Evolutionary conservation across 1,140 invertebrate species (phyloP).

Genomic region (Drosophila suzukii): DNA sequence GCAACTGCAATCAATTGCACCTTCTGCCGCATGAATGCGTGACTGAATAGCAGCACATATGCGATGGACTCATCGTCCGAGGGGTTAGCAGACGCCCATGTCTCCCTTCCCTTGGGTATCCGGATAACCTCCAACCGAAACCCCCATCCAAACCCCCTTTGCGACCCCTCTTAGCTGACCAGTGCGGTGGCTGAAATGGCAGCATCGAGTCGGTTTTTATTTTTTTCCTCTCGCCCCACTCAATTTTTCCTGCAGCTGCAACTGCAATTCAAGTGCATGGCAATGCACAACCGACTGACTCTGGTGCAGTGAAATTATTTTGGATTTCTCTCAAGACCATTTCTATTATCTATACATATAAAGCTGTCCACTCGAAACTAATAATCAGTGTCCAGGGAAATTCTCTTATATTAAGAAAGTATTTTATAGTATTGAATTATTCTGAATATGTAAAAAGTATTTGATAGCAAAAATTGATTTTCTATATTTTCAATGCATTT

Average conservation of each 20-base stretch:
- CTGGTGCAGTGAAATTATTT: conserved; percentile 6
- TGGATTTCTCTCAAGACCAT: too few relatives aligned
- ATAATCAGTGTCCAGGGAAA: too few relatives aligned
- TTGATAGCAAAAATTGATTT: too few relatives aligned
- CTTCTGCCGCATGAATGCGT: conserved; percentile 73
- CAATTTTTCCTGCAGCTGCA: conserved; percentile 55
- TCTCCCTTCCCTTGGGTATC: conserved; percentile 10
- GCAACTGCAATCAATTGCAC: conserved; percentile 79
- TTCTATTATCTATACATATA: too few relatives aligned
- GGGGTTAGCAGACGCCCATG: conserved; percentile 4
- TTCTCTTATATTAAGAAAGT: too few relatives aligned
- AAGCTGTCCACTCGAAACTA: too few relatives aligned
- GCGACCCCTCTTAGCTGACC: conserved; percentile 27
- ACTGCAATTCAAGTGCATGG: conserved; percentile 60
- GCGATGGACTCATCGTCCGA: conserved; percentile 33
- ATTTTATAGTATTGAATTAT: too few relatives aligned
- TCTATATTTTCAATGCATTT: too few relatives aligned
- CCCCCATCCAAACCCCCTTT: background rate
- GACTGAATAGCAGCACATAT: conserved; percentile 57
- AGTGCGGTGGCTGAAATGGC: conserved; percentile 63
- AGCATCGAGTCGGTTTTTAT: conserved; percentile 55
- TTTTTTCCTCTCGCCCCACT: conserved; percentile 27
- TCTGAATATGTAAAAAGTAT: too few relatives aligned
- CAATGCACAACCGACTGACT: conserved; percentile 56
- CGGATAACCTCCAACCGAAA: background rate